Conservation (phyloP, 1,140 invertebrate genomes). For the Dendrolimus kikuchii region DNA sequence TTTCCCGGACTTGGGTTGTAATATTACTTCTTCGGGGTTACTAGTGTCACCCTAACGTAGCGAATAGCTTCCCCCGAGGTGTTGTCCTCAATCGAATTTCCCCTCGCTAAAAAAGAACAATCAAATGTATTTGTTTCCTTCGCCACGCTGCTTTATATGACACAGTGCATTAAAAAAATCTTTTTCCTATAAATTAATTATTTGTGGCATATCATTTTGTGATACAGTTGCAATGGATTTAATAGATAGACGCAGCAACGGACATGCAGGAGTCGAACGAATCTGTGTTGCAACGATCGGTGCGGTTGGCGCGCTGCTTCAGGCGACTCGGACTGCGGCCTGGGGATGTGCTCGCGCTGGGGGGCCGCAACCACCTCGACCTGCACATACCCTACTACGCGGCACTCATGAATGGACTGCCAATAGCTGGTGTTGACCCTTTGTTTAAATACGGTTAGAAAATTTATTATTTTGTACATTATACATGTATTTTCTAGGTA, state of each 20-base stretch:
- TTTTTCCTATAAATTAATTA: background rate
- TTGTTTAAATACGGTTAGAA: constrained; percentile 37
- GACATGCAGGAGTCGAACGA: constrained; percentile 52
- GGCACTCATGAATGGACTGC: constrained; percentile 53
- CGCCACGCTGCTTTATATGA: no score
- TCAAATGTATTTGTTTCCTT: no score
- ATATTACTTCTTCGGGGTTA: no score
- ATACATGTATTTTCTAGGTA: no score
- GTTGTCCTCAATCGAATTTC: no score
- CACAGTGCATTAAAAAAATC: background rate
- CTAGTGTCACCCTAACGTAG: no score
- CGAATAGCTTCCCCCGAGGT: no score
- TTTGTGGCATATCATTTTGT: no score
- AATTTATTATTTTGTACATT: no score
- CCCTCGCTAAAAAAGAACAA: no score
- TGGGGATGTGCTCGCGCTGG: constrained; percentile 56
- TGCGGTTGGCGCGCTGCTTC: constrained; percentile 61
- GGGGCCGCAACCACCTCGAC: constrained; percentile 63
- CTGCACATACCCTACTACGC: constrained; percentile 62
- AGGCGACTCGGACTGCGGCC: constrained; percentile 49
- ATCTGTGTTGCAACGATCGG: constrained; percentile 45
- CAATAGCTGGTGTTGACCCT: constrained; percentile 41
- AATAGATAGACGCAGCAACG: constrained; percentile 67
- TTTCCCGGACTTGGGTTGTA: no score
- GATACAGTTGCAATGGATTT: background rate